Evolutionary conservation across 2,113 vertebrate species (phyloP), one percentile per base, ranked within the genome.

Genomic region (Campylomormyrus numenius): DNA sequence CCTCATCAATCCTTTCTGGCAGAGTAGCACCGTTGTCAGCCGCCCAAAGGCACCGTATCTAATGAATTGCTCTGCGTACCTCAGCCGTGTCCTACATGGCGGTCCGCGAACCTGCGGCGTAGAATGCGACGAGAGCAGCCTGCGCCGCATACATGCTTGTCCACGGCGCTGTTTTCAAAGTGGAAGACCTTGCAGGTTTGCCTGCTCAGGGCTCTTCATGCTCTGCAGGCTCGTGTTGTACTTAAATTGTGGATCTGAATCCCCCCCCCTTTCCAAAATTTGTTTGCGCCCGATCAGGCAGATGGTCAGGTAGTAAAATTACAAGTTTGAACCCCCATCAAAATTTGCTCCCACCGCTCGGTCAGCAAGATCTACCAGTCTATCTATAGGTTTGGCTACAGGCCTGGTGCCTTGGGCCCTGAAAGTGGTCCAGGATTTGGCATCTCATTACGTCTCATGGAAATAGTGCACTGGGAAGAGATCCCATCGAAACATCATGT

Each of bases 1-100:
- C 92, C 92, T 92, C 94, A 94, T 95, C 95, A 94, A 94, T 95
- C 93, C 93, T 93, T 90, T 89, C 91, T 93, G 93, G 93, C 93
- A 94, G 94, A 94, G 90, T 91, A 92, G 93, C 91, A 92, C 92
- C 93, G 90, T 90, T 92, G 94, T 94, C 95, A 95, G 95, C 93
- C 94, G 91, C 93, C 92, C 62, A 88, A 92, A 95, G 92, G 93
- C 93, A 93, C 92, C 90, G 77, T 93, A 92, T 92, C 92, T 92
- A 95, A 95, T 95, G 90, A 94, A 94, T 94, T 93, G 92, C 92
- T 93, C 91, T 90, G 91, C 91, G 92, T 93, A 94, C 94, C 93
- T 94, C 92, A 90, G 92, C 90, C 91, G 89, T 87, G 93, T 93
- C 91, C 89, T 21, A 89, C 91, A 45, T 52, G 56, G 62, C 45